Base-by-base conservation (phyloP, 1,140 invertebrate genomes). In the Macrobrachium nipponense region DNA sequence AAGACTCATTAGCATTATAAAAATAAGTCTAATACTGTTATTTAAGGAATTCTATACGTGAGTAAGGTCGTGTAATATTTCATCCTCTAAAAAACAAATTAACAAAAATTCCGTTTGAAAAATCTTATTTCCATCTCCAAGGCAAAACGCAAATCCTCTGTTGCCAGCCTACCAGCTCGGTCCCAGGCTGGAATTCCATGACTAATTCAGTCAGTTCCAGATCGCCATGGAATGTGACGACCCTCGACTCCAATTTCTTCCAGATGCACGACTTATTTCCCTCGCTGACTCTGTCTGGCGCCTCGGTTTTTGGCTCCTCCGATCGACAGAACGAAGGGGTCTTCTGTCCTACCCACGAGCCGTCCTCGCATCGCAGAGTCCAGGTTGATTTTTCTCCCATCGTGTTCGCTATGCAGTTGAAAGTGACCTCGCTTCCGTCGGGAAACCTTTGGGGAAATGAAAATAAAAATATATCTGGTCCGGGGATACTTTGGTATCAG, bases 341-440 rank as follows among this genome's bases (percentile, higher is more conserved):
- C 43, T 66, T 60, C 58, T 85, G 83, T 0, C 83, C 83, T 23
- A 85, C 27, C 96, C 96, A 97, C 87, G 93, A 94, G 4, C 96
- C 96, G 89, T 96, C 94, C 90, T 96, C 95, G 90, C 96, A 97
- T 20, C 95, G 93, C 80, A 96, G 95, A 87, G 95, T 94, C 95
- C 95, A 96, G 0, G 95, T 96, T 2, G 94, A 95, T 89, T 94
- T 94, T 91, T 96, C 95, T 0, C 95, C 95, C 91, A 95, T 95
- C 10, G 95, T 89, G 15, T 94, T 94, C 1, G 94, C 94, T 61
- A 96, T 95, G 90, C 96, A 96, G 88, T 95, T 94, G 90, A 96
- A 97, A 2, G 94, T 95, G 14, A 96, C 94, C 91, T 96, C 95
- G 0, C 95, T 95, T 2, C 95, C 95, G 89, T 96, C 94, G 12